Percentiles rank a stretch among this genome's conserved stretches.
These are phyloP conservation scores for Dicranocentrus wangi DNA, from an alignment of 2,888 invertebrate genomes.

Conservation along the genomic window DNA sequence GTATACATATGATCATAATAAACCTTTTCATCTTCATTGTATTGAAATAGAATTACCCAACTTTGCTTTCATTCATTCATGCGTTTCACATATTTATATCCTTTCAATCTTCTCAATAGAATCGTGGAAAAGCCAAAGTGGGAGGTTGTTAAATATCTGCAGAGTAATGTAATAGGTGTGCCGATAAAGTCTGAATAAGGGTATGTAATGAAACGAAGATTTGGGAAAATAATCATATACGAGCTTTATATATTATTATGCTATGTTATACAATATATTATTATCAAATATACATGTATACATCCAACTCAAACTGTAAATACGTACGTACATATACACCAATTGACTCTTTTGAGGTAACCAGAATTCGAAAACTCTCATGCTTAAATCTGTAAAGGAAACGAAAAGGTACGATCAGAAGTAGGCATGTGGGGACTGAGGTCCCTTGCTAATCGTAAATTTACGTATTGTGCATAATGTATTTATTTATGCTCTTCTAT, in stretches of 20 bases:
- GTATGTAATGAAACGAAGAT: neutral
- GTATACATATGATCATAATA: neutral
- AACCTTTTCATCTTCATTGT: conserved; percentile 13
- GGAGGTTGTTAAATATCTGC: conserved; percentile 45
- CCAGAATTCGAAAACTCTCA: too few species aligned
- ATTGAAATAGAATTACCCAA: conserved; percentile 40
- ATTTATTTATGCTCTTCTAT: neutral
- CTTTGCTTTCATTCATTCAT: conserved; percentile 39
- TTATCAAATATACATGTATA: too few species aligned
- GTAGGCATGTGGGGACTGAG: too few species aligned
- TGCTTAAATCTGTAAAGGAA: too few species aligned
- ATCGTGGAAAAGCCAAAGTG: conserved; percentile 49
- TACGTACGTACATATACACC: too few species aligned
- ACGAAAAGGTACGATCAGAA: too few species aligned
- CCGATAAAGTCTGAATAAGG: neutral
- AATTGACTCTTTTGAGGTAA: too few species aligned
- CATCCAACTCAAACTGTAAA: too few species aligned
- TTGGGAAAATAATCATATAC: too few species aligned
- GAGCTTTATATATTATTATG: too few species aligned
- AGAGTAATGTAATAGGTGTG: conserved; percentile 40
- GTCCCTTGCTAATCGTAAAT: too few species aligned
- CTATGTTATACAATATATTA: too few species aligned
- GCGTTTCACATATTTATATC: conserved; percentile 22
- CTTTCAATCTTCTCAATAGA: conserved; percentile 40
- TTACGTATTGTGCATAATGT: neutral